Conservation (phyloP, 2,113 vertebrate species). For the Engraulis encrasicolus region DNA sequence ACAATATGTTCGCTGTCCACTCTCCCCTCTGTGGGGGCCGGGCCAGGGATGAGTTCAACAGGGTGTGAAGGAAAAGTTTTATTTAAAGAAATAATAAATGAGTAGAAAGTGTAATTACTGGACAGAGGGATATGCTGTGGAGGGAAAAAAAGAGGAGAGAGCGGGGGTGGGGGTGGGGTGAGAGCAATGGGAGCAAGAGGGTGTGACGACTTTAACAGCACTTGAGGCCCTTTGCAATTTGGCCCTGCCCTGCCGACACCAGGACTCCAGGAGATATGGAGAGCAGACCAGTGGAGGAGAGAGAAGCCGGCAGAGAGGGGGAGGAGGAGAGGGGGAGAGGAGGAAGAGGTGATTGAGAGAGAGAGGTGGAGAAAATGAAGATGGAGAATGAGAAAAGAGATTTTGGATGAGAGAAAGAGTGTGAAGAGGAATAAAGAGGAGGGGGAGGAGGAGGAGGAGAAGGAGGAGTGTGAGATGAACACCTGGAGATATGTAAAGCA, state of each 20-base stretch:
- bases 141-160: not conserved
- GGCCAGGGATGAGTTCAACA: not conserved
- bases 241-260: not conserved
- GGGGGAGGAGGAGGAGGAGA: not conserved
- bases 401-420: too few relatives aligned
- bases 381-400: too few relatives aligned
- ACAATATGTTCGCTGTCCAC: not conserved
- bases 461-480: not conserved
- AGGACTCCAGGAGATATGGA: not conserved
- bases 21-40: not conserved
- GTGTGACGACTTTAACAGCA: slow-evolving; percentile 2
- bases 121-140: not conserved
- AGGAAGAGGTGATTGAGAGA: not conserved
- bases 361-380: too few relatives aligned
- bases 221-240: not conserved
- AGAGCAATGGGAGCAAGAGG: not conserved
- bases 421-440: not conserved
- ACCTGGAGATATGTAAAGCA: not conserved
- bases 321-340: not conserved
- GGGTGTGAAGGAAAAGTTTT: not conserved
- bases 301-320: not conserved
- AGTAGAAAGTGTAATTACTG: not conserved
- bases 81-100: not conserved
- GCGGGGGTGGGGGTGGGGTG: too few relatives aligned
- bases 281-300: not conserved